A percentile compares a stretch with the other conserved stretches of the same genome.
phyloP scores from a whole-genome alignment of 2,888 invertebrate genomes.

The Thecocarcelia acutangulata region DNA sequence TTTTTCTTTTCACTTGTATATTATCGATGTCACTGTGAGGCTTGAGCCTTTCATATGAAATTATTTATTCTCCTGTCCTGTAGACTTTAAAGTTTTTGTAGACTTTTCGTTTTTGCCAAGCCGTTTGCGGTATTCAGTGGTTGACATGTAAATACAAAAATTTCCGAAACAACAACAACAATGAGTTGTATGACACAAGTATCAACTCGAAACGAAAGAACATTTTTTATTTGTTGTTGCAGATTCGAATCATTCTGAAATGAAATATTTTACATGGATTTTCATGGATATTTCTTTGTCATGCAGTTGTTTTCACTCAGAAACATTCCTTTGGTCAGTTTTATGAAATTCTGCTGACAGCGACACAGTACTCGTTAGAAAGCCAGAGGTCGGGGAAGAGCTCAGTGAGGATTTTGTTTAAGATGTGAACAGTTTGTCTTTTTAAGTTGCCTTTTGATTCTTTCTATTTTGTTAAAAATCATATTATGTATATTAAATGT shows the following conservation, averaged over 20 bases:
- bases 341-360: conserved; percentile 53
- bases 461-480: background rate
- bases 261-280: conserved; percentile 34
- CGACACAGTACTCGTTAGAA: conserved; percentile 28
- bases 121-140: conserved; percentile 56
- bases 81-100: conserved; percentile 33
- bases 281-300: conserved; percentile 28
- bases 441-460: background rate
- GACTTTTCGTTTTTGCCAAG: conserved; percentile 6
- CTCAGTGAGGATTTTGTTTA: conserved; percentile 2
- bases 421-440: background rate
- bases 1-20: background rate
- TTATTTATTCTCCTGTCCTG: conserved; percentile 53
- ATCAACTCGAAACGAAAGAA: background rate
- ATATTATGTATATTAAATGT: background rate
- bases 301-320: background rate
- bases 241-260: conserved; percentile 12
- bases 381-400: background rate
- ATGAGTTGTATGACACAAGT: background rate
- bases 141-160: conserved; percentile 52
- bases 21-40: conserved; percentile 35
- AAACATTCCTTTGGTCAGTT: conserved; percentile 37
- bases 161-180: conserved; percentile 6
- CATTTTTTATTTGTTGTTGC: conserved; percentile 17
- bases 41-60: conserved; percentile 53